Evolutionary conservation across 1,140 invertebrate genomes (phyloP).

Genomic region (Zophobas morio): DNA sequence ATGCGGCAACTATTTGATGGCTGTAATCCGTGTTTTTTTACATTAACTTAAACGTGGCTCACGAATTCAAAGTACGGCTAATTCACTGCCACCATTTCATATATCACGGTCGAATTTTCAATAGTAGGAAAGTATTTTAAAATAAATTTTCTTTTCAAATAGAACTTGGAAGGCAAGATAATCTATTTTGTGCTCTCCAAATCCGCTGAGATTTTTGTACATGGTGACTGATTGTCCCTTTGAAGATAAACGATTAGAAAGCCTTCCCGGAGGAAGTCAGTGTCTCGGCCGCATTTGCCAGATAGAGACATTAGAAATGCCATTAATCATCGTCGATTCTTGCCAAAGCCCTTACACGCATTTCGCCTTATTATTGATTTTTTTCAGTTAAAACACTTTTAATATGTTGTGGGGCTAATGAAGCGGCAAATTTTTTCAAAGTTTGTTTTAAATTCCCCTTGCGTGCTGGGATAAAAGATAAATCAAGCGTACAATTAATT

Average conservation of each 20-base stretch:
- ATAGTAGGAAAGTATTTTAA: too few relatives aligned
- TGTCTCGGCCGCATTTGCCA: conserved; percentile 18
- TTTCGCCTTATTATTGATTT: conserved; percentile 28
- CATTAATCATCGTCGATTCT: conserved; percentile 33
- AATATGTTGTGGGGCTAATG: conserved; percentile 29
- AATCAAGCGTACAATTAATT: conserved; percentile 37
- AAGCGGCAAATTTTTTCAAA: conserved; percentile 46
- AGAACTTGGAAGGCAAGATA: background rate
- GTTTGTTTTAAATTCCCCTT: conserved; percentile 27
- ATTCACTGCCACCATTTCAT: too few relatives aligned
- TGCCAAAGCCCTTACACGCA: conserved; percentile 13
- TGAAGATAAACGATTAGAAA: conserved; percentile 39
- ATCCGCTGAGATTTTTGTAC: conserved; percentile 33
- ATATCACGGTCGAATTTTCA: too few relatives aligned
- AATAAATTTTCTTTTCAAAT: too few relatives aligned
- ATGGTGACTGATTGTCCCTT: conserved; percentile 30
- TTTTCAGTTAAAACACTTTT: conserved; percentile 25
- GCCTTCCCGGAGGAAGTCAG: conserved; percentile 17
- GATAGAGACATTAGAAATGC: conserved; percentile 36
- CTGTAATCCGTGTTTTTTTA: too few relatives aligned
- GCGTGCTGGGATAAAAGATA: conserved; percentile 4
- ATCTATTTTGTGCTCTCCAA: conserved; percentile 26
- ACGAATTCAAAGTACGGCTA: too few relatives aligned
- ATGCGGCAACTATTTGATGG: too few relatives aligned
- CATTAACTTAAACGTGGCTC: too few relatives aligned